phyloP scores from a whole-genome alignment of 2,113 vertebrate genomes.

The Gavialis gangeticus region DNA sequence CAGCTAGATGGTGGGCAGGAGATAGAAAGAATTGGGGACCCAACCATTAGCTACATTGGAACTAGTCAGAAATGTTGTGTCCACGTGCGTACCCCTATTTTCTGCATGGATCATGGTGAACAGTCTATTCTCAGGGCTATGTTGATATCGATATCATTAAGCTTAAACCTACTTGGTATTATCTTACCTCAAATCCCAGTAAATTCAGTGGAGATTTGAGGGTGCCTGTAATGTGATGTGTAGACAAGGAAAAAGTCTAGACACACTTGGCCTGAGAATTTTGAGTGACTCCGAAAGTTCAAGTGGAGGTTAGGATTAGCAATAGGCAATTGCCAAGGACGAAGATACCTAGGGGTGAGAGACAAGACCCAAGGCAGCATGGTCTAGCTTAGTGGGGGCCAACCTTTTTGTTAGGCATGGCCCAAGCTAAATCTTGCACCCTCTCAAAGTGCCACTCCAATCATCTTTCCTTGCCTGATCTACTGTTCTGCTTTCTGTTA shows the following conservation, averaged over 20 bases:
- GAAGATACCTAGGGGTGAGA: not conserved
- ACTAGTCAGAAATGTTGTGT: not conserved
- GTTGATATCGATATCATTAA: not conserved
- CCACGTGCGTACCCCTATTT: too few relatives aligned
- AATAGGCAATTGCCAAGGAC: not conserved
- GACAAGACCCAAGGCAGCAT: too few relatives aligned
- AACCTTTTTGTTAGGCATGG: too few relatives aligned
- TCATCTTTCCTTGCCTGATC: too few relatives aligned
- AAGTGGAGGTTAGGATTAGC: not conserved
- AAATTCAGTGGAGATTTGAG: not conserved
- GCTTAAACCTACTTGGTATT: not conserved
- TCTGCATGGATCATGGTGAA: too few relatives aligned
- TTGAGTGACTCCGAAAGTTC: not conserved
- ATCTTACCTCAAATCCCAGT: not conserved
- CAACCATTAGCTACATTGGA: not conserved
- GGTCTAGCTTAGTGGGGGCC: too few relatives aligned
- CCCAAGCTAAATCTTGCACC: too few relatives aligned
- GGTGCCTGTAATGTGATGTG: rapidly evolving
- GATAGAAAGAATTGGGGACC: not conserved
- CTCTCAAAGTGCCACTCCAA: too few relatives aligned
- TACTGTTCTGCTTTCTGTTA: too few relatives aligned
- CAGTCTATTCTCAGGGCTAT: not conserved
- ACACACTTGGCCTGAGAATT: not conserved
- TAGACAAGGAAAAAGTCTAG: not conserved
- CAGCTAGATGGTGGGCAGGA: too few relatives aligned